Percentiles rank a stretch among this genome's conserved stretches.
Conservation (phyloP, 2,113 vertebrate species). For the Rhombomys opimus region DNA sequence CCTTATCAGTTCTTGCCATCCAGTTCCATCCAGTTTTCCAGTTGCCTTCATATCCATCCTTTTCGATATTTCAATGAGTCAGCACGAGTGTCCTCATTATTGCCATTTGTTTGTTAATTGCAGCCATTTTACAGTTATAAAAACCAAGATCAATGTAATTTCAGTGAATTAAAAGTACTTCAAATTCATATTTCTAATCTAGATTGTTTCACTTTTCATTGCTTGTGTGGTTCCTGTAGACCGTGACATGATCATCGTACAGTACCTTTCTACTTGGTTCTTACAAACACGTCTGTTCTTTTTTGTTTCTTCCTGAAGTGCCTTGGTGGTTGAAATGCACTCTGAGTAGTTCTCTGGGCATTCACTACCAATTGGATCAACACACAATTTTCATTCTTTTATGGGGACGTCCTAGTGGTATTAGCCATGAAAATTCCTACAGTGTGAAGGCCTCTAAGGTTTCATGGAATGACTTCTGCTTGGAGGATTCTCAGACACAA, state of each 20-base stretch:
- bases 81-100: background rate
- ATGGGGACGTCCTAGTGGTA: background rate
- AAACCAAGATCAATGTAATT: background rate
- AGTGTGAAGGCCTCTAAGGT: background rate
- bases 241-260: accelerated
- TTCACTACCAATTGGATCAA: background rate
- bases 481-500: background rate
- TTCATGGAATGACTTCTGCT: background rate
- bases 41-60: background rate
- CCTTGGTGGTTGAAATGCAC: background rate
- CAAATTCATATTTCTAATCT: background rate
- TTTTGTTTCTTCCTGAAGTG: background rate
- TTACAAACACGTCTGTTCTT: background rate
- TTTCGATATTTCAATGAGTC: background rate
- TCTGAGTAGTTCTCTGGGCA: background rate
- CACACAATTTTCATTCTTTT: background rate
- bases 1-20: background rate
- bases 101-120: background rate
- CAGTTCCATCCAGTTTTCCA: accelerated
- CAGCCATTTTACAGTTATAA: background rate
- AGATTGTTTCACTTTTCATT: background rate
- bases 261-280: background rate
- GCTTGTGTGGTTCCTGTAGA: background rate
- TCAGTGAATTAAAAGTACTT: background rate
- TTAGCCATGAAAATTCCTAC: background rate